Base-by-base conservation (phyloP, 2,113 vertebrate genomes). In the Herpailurus yagouaroundi region DNA sequence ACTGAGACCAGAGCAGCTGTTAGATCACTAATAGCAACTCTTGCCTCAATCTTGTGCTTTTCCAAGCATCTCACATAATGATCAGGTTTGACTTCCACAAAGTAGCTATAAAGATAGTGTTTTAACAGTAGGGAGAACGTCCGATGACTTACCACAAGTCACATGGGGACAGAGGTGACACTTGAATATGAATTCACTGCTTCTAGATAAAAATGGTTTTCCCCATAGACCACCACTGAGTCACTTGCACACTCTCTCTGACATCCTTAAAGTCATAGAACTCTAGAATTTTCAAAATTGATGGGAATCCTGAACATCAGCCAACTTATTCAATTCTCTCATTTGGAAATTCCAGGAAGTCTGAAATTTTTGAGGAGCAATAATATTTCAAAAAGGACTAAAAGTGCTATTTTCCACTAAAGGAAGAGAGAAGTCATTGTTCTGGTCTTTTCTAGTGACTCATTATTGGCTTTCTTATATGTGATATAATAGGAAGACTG, bases 371-470 rank as follows among this genome's bases (percentile, higher is more conserved):
- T 71, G 85, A 97, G 50, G 89, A 91, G 52, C 18, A 71, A 52
- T 79, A 57, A 69, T 84, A 45, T 93, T 89, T 93, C 10, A 7
- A 41, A 84, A 90, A 95, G 64, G 21, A 94, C 33, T n/a, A 8
- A 80, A 96, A 91, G 64, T 79, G 52, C 41, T 84, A 15, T 92
- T 95, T 96, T 96, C 95, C 85, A 74, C 45, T 92, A 68, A 86
- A 64, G 63, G 73, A 95, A 97, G 96, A 95, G 55, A 91, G 86
- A 89, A 83, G 73, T 69, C 25, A 76, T 86, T 95, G 76, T 92
- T 80, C 74, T 57, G 57, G 63, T 64, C 57, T 15, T 91, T 81
- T 95, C 79, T 87, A 38, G 29, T 96, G 97, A 96, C 79, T 97
- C 97, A 96, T 79, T n/a, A 3, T 79, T 96, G 96, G 52, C 95